phyloP scores from a whole-genome alignment of 64 coral and sea anemone species.

The Dendronephthya gigantea region DNA sequence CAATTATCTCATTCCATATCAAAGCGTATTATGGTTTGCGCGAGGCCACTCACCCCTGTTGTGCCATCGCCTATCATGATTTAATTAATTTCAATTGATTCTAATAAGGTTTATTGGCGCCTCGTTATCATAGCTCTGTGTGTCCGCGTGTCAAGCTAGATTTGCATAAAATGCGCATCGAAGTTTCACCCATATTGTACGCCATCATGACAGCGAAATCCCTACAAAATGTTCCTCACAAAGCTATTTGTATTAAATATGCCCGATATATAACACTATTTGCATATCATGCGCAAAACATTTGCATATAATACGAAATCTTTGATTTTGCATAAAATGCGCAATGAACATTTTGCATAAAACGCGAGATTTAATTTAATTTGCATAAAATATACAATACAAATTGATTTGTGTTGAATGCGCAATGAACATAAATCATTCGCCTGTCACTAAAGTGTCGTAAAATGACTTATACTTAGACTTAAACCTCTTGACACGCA shows the following conservation, averaged over 20 bases:
- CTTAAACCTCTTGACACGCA: too few relatives aligned
- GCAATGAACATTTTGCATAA: not conserved
- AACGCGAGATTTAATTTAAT: not conserved
- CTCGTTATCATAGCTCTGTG: not conserved
- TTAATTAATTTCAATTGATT: slow-evolving; percentile 22
- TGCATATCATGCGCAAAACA: not conserved
- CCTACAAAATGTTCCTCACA: not conserved
- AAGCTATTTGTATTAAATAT: not conserved
- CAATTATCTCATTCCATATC: not conserved
- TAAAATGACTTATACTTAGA: too few relatives aligned
- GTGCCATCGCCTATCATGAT: not conserved
- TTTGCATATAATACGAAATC: too few relatives aligned
- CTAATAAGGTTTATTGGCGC: slow-evolving; percentile 26
- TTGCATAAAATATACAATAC: not conserved
- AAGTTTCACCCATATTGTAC: not conserved
- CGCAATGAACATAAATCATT: too few relatives aligned
- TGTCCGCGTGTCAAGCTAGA: not conserved
- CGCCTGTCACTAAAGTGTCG: too few relatives aligned
- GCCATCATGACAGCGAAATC: too few relatives aligned
- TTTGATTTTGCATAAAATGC: not conserved
- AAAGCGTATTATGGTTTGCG: not conserved
- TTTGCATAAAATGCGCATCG: not conserved
- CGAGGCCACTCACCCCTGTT: not conserved
- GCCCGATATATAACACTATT: not conserved
- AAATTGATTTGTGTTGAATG: too few relatives aligned